Conservation (phyloP, 35 echinoderm and acorn worm species). For the Chiridota heheva region DNA sequence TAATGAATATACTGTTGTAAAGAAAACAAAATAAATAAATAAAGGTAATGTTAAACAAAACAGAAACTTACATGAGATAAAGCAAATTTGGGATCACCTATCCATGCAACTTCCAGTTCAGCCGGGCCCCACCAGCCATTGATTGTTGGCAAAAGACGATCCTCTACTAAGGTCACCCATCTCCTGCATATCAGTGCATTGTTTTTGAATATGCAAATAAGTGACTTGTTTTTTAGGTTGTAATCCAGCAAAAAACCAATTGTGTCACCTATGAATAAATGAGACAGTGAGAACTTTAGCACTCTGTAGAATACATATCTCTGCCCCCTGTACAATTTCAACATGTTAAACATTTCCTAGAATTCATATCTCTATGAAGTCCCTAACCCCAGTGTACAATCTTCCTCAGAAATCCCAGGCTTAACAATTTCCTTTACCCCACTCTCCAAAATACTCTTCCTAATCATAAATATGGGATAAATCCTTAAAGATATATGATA, state of each 20-base stretch:
- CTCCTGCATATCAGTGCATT: constrained; percentile 68
- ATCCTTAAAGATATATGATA: no score
- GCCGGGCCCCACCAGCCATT: constrained; percentile 96
- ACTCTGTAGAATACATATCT: no score
- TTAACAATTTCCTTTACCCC: no score
- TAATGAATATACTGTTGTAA: background rate
- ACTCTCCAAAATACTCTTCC: no score
- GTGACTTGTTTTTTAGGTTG: constrained; percentile 48
- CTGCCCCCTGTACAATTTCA: no score
- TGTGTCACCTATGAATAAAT: constrained; percentile 59
- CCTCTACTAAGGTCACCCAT: constrained; percentile 66
- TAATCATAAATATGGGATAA: no score
- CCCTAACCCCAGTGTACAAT: background rate
- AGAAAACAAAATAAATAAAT: background rate
- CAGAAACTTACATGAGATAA: constrained; percentile 72
- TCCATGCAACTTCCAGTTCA: constrained; percentile 72
- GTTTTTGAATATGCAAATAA: constrained; percentile 81
- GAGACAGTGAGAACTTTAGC: background rate
- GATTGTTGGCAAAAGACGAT: constrained; percentile 78
- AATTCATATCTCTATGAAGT: no score
- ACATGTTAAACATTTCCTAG: no score
- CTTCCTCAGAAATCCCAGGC: no score
- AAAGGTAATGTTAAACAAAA: background rate
- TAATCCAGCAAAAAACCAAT: constrained; percentile 73
- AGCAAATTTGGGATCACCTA: constrained; percentile 24